Evolutionary conservation across 2,888 invertebrate genomes (phyloP), one percentile per base, ranked within the genome.

Genomic region (Chrysodeixis includens): DNA sequence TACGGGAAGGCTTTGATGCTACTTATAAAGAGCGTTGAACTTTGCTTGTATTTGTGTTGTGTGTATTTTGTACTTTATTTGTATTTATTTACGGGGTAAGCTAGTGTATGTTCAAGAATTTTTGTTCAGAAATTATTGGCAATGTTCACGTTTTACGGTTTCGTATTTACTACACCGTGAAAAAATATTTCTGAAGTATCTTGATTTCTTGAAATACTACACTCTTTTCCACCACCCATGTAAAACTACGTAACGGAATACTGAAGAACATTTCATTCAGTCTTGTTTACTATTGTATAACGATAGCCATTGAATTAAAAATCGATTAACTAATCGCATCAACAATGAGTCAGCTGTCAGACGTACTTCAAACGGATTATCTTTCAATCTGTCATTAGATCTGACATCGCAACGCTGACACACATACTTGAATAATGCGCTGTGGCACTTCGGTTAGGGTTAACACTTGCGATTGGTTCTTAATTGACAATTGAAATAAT

Each of bases 351-450:
- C 46, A 49, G 18, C 46, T 57, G 62, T 60, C 74, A 60, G 30
- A 26, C 10, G 46, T 14, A 61, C 65, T 66, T 59, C 64, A 64
- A 75, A 71, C 59, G 52, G 56, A 56, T 63, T 60, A 74, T 73
- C 52, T 62, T 63, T 71, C 71, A 74, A 63, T 81, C 66, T 66
- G 46, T 62, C 76, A 69, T 61, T 65, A 53, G 30, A 49, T 32
- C 30, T 78, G 74, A 70, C 79, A 65, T 51, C 14, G 62, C 49
- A 56, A 74, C 75, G 71, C 54, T 69, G 60, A 61, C 61, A 60
- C 30, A 54, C 61, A 69, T 67, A 56, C 62, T 60, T 51, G 46
- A 49, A 35, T 62, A 49, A 20, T 63, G 46, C 30, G 16, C 30
- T 54, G 32, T 62, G 22, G 26, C 16, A 61, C 6, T 55, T 7